phyloP scores from a whole-genome alignment of 1,140 invertebrate species.

The Cyclina sinensis region DNA sequence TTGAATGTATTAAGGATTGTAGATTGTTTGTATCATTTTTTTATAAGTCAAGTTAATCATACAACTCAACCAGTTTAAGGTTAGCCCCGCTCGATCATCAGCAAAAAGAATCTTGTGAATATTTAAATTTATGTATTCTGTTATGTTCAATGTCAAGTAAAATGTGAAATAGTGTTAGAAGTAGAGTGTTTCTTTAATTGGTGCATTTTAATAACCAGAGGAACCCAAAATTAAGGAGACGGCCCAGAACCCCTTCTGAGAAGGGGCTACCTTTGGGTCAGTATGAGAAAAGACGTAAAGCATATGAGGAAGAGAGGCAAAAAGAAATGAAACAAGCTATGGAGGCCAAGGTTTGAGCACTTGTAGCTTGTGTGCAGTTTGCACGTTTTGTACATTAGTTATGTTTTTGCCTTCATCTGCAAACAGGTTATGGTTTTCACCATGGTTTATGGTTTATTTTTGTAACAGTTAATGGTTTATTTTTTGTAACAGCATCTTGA shows the following conservation, averaged over 20 bases:
- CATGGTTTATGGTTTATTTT: background rate
- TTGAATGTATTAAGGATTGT: no score
- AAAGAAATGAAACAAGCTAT: conserved; percentile 48
- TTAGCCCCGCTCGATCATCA: no score
- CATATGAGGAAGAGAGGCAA: conserved; percentile 18
- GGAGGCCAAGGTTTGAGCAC: conserved; percentile 56
- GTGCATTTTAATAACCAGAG: conserved; percentile 19
- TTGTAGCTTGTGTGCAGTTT: conserved; percentile 2
- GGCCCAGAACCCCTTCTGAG: conserved; percentile 46
- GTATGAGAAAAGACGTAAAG: conserved; percentile 57
- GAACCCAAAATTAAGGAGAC: background rate
- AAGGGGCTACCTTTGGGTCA: conserved; percentile 54
- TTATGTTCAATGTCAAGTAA: no score
- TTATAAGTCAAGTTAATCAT: no score
- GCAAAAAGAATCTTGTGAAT: no score
- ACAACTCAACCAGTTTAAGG: no score
- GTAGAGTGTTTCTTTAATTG: no score
- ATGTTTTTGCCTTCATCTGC: background rate
- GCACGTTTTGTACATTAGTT: background rate
- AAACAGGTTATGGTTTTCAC: conserved; percentile 16
- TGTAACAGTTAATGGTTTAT: no score
- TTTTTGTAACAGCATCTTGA: no score
- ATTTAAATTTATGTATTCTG: no score
- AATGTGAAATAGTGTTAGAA: no score
- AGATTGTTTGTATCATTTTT: no score